phyloP scores from a whole-genome alignment of 2,113 vertebrate genomes.

The Oxyruncus cristatus region DNA sequence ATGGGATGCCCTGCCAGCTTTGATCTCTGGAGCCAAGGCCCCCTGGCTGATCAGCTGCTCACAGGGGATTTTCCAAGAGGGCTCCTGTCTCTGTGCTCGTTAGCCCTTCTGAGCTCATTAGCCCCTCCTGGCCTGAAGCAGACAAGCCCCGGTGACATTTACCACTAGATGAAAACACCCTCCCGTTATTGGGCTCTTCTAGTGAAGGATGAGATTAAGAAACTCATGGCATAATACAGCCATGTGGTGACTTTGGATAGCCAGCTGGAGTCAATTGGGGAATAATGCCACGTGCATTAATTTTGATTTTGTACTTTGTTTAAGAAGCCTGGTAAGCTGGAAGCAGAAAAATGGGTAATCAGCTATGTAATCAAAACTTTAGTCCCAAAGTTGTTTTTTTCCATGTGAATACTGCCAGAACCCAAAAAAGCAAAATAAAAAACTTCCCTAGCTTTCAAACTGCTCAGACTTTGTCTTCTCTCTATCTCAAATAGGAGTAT shows the following conservation, averaged over 20 bases:
- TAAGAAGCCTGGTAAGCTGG: background rate
- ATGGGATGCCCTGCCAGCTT: background rate
- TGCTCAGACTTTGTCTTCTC: background rate
- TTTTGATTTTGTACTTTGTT: background rate
- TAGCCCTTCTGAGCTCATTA: background rate
- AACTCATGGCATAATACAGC: background rate
- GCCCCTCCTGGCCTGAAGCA: background rate
- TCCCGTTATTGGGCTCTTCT: accelerated
- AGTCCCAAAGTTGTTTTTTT: background rate
- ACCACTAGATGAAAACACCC: background rate
- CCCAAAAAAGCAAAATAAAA: background rate
- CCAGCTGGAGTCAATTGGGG: background rate
- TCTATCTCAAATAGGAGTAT: background rate
- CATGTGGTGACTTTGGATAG: background rate
- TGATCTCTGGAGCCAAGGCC: background rate
- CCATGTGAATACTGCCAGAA: background rate
- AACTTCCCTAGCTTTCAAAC: background rate
- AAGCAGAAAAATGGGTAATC: background rate
- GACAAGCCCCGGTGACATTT: background rate
- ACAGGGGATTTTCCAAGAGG: background rate
- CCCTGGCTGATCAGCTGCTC: background rate
- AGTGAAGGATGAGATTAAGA: background rate
- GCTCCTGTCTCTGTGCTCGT: background rate
- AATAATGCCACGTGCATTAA: background rate
- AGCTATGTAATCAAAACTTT: background rate